Evolutionary conservation across 2,888 invertebrate genomes (phyloP).

Genomic region (Dolomedes plantarius): DNA sequence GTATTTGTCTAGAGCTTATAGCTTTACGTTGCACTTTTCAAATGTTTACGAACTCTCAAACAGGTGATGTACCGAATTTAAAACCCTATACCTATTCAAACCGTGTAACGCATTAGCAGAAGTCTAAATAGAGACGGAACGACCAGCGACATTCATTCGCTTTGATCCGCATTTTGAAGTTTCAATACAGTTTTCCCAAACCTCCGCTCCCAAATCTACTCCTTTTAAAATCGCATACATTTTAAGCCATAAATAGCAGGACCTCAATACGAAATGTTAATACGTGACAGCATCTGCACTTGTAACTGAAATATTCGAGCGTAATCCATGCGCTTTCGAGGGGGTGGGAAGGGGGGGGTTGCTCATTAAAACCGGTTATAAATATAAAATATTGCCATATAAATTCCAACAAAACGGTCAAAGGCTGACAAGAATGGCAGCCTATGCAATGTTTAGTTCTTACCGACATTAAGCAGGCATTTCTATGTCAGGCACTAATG

Average conservation of each 20-base stretch:
- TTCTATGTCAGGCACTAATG: neutral
- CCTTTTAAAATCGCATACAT: neutral
- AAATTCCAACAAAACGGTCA: slow-evolving; percentile 1
- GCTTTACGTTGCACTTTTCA: too few species aligned
- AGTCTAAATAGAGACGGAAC: too few species aligned
- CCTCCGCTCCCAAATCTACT: too few species aligned
- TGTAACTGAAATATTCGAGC: neutral
- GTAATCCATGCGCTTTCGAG: neutral
- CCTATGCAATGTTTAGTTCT: neutral
- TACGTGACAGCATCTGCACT: neutral
- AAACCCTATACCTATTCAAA: too few species aligned
- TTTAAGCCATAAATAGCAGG: neutral
- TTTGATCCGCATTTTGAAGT: too few species aligned
- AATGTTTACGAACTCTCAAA: too few species aligned
- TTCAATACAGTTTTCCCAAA: too few species aligned
- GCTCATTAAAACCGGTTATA: neutral
- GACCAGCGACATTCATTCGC: too few species aligned
- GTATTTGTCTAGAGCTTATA: too few species aligned
- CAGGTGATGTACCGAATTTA: too few species aligned
- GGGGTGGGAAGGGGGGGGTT: too few species aligned
- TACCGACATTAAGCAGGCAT: neutral
- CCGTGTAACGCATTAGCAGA: too few species aligned
- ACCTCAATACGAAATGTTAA: neutral
- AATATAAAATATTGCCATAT: neutral
- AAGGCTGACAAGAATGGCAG: neutral